phyloP scores from a whole-genome alignment of 2,113 vertebrate species.

The Haemorhous mexicanus region DNA sequence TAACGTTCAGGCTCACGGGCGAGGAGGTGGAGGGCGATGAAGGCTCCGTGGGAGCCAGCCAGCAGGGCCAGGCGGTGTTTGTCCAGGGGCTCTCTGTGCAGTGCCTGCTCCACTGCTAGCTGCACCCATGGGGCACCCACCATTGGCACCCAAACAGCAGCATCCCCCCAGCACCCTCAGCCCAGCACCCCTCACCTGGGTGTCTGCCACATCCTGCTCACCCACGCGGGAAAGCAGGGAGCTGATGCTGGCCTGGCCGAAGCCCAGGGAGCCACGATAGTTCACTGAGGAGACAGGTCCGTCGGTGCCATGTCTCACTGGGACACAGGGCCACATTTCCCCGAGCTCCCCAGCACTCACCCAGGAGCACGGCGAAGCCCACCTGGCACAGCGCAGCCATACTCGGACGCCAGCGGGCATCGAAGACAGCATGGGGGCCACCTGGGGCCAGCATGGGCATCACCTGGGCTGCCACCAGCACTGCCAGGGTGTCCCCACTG shows the following conservation, averaged over 20 bases:
- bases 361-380: conserved; percentile 81
- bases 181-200: conserved; percentile 71
- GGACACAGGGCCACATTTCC: fast-evolving
- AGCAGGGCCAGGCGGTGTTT: conserved; percentile 71
- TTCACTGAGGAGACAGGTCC: conserved; percentile 70
- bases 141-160: neutral
- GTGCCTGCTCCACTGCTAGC: conserved; percentile 40
- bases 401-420: conserved; percentile 78
- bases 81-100: conserved; percentile 72
- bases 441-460: conserved; percentile 39
- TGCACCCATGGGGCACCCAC: neutral
- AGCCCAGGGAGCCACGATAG: conserved; percentile 84
- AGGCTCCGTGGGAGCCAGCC: conserved; percentile 84
- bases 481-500: neutral
- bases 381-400: conserved; percentile 73
- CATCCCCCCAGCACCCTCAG: neutral
- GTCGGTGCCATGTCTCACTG: fast-evolving
- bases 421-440: conserved; percentile 80
- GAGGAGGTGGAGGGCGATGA: conserved; percentile 83
- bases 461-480: neutral
- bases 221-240: conserved; percentile 80
- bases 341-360: conserved; percentile 8
- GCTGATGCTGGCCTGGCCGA: conserved; percentile 80
- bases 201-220: conserved; percentile 82
- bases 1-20: conserved; percentile 77